phyloP scores from a whole-genome alignment of 2,888 invertebrate genomes.

The Artemia sp. region DNA sequence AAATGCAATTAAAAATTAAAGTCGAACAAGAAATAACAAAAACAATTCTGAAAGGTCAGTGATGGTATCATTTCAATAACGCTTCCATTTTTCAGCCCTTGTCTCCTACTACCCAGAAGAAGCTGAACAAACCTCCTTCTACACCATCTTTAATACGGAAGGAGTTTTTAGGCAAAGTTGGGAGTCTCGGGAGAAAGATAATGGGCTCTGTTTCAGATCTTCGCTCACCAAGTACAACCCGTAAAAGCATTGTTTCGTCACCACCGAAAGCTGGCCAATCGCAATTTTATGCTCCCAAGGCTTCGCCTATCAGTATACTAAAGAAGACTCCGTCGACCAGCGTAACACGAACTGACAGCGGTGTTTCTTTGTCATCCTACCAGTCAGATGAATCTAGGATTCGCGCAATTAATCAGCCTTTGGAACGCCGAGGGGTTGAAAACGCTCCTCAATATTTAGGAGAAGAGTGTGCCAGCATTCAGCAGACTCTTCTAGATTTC shows the following conservation, averaged over 20 bases:
- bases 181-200: conserved; percentile 33
- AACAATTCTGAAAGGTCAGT: too few relatives aligned
- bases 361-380: conserved; percentile 18
- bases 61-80: too few relatives aligned
- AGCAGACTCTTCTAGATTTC: conserved; percentile 9
- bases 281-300: conserved; percentile 20
- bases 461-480: neutral
- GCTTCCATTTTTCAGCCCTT: neutral
- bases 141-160: conserved; percentile 28
- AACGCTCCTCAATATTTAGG: neutral
- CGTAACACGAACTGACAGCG: conserved; percentile 18
- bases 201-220: conserved; percentile 27
- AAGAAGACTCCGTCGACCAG: conserved; percentile 20
- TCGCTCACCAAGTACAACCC: conserved; percentile 23
- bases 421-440: neutral
- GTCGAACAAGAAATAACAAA: too few relatives aligned
- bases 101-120: conserved; percentile 3
- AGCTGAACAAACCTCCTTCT: conserved; percentile 16
- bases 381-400: conserved; percentile 15
- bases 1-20: too few relatives aligned
- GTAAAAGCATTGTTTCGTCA: conserved; percentile 33
- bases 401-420: neutral
- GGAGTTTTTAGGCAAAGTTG: conserved; percentile 36
- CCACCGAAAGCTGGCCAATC: conserved; percentile 35
- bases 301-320: conserved; percentile 20